phyloP scores from a whole-genome alignment of 1,140 invertebrate genomes.

The Propsilocerus akamusi region DNA sequence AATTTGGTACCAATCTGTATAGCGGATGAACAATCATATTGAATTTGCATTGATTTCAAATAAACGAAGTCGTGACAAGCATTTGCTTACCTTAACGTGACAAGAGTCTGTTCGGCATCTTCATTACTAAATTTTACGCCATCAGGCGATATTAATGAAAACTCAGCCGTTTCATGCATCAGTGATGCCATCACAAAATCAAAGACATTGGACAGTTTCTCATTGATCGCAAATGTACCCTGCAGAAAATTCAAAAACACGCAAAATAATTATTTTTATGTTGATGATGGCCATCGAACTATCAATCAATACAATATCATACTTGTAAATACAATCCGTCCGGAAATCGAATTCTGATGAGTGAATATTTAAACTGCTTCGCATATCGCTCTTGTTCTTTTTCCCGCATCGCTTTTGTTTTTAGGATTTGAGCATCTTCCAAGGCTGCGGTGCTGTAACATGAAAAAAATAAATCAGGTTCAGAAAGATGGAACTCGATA shows the following conservation, averaged over 20 bases:
- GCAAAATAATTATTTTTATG: constrained; percentile 5
- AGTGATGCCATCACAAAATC: constrained; percentile 58
- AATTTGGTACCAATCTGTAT: constrained; percentile 47
- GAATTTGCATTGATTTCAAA: neutral
- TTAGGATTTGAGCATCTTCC: constrained; percentile 60
- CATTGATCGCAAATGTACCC: constrained; percentile 68
- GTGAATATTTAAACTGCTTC: constrained; percentile 64
- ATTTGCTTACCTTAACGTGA: constrained; percentile 31
- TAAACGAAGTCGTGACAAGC: neutral
- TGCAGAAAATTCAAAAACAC: constrained; percentile 16
- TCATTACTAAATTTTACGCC: constrained; percentile 40
- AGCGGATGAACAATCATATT: neutral
- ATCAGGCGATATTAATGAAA: constrained; percentile 39
- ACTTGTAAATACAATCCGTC: constrained; percentile 69
- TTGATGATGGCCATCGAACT: neutral
- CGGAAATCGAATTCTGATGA: constrained; percentile 73
- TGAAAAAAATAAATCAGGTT: neutral
- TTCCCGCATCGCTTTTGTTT: constrained; percentile 86
- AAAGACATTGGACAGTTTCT: constrained; percentile 45
- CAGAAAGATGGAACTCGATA: neutral
- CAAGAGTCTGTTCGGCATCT: constrained; percentile 40
- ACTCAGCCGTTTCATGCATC: constrained; percentile 38
- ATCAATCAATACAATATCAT: constrained; percentile 8
- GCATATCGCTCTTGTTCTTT: constrained; percentile 60
- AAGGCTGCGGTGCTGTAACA: constrained; percentile 47